Evolutionary conservation across 1,140 invertebrate species (phyloP).

Genomic region (Pollicipes pollicipes): DNA sequence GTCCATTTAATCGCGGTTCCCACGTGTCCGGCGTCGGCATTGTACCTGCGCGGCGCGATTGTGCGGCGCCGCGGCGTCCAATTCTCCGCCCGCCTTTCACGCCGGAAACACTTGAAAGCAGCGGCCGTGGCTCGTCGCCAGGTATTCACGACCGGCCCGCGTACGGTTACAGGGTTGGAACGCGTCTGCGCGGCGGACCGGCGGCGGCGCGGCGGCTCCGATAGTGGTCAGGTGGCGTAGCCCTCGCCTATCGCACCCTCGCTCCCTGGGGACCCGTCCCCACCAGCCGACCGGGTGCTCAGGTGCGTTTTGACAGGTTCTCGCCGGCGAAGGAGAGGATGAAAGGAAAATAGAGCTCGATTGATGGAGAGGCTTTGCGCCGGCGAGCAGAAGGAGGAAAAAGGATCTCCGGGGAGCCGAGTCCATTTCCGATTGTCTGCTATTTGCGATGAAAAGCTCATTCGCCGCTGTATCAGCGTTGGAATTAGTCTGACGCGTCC

Average conservation of each 20-base stretch:
- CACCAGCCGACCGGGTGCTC: background rate
- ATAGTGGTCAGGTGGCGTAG: background rate
- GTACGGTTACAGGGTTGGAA: background rate
- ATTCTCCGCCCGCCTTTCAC: background rate
- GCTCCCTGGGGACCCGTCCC: background rate
- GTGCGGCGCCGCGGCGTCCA: no score
- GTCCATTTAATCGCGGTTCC: background rate
- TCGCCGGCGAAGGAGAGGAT: no score
- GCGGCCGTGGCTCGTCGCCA: background rate
- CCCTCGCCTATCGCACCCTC: background rate
- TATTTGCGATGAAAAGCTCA: background rate
- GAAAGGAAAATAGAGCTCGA: background rate
- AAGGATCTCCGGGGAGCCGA: conserved; percentile 1
- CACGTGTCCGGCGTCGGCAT: background rate
- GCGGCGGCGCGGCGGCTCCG: background rate
- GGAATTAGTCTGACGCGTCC: background rate
- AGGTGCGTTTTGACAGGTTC: background rate
- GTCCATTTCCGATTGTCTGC: background rate
- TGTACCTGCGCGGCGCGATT: background rate
- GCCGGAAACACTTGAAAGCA: background rate
- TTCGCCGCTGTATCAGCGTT: background rate
- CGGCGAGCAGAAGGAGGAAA: conserved; percentile 1
- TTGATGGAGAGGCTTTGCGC: background rate
- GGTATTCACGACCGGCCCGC: background rate
- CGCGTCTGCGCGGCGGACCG: no score